phyloP scores from a whole-genome alignment of 2,797 vertebrate species.

The Menidia menidia region DNA sequence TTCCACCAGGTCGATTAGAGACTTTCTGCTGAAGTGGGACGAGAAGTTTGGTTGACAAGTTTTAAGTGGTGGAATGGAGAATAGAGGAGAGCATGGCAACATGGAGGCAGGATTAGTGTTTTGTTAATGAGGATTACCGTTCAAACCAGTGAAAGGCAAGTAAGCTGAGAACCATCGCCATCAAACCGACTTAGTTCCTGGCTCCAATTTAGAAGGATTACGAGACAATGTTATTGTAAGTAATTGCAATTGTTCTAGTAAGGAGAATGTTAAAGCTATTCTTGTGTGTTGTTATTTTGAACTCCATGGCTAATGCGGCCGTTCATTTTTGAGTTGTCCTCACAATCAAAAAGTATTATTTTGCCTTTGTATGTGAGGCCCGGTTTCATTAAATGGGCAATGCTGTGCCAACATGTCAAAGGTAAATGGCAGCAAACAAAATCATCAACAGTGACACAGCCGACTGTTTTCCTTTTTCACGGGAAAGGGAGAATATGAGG shows the following conservation, averaged over 20 bases:
- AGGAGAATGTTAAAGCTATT: slow-evolving; percentile 59
- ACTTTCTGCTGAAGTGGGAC: slow-evolving; percentile 28
- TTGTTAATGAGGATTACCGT: slow-evolving; percentile 75
- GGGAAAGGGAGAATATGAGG: slow-evolving; percentile 36
- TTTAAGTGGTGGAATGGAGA: slow-evolving; percentile 18
- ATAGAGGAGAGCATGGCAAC: slow-evolving; percentile 38
- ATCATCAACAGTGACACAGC: background rate
- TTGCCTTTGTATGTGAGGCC: background rate
- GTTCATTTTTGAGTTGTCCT: slow-evolving; percentile 15
- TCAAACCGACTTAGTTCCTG: slow-evolving; percentile 76
- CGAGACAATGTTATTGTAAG: slow-evolving; percentile 79
- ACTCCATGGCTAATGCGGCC: slow-evolving; percentile 20
- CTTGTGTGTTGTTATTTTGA: slow-evolving; percentile 53
- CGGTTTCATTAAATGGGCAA: background rate
- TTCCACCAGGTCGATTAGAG: slow-evolving; percentile 14
- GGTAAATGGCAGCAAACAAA: background rate
- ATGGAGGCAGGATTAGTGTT: slow-evolving; percentile 69
- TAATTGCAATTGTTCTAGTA: slow-evolving; percentile 78
- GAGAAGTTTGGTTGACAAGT: slow-evolving; percentile 61
- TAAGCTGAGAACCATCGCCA: slow-evolving; percentile 68
- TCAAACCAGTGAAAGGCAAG: slow-evolving; percentile 66
- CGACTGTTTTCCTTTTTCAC: too few relatives aligned
- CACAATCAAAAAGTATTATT: slow-evolving; percentile 1
- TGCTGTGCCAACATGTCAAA: background rate
- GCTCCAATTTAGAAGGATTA: slow-evolving; percentile 81